Evolutionary conservation across 2,797 vertebrate genomes (phyloP).

Genomic region (Phrynocephalus forsythii): DNA sequence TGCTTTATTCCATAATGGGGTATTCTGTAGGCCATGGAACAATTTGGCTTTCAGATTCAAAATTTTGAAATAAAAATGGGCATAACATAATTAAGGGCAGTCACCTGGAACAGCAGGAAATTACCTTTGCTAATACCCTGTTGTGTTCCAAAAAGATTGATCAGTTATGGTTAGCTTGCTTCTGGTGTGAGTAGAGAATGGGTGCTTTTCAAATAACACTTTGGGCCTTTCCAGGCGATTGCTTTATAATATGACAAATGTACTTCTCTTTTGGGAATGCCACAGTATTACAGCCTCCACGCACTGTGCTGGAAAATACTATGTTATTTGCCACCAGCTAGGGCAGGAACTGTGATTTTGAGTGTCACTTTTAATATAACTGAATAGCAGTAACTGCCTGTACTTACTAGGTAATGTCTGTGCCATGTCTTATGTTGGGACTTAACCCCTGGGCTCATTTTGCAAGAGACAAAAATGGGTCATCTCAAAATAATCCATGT

Average conservation of each 20-base stretch:
- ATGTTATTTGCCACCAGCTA: neutral
- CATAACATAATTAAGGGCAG: slow-evolving; percentile 23
- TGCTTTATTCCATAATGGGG: slow-evolving; percentile 22
- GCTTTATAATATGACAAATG: slow-evolving; percentile 15
- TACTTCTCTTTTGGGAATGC: neutral
- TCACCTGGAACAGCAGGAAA: slow-evolving; percentile 25
- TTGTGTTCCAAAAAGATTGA: slow-evolving; percentile 20
- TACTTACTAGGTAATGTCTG: neutral
- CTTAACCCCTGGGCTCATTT: neutral
- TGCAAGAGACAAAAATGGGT: neutral
- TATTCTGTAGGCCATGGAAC: slow-evolving; percentile 26
- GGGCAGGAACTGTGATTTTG: neutral
- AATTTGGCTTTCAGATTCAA: slow-evolving; percentile 34
- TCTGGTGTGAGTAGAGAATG: neutral
- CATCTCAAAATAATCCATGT: neutral
- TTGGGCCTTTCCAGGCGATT: neutral
- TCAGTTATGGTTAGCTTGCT: slow-evolving; percentile 20
- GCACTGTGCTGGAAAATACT: neutral
- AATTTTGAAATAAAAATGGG: slow-evolving; percentile 26
- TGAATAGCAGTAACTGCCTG: neutral
- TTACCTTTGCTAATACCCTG: slow-evolving; percentile 23
- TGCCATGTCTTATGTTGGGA: neutral
- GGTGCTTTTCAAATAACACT: slow-evolving; percentile 5
- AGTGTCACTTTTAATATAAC: neutral
- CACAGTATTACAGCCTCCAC: neutral